Conservation (phyloP, 2,888 invertebrate genomes). For the Carabus problematicus region DNA sequence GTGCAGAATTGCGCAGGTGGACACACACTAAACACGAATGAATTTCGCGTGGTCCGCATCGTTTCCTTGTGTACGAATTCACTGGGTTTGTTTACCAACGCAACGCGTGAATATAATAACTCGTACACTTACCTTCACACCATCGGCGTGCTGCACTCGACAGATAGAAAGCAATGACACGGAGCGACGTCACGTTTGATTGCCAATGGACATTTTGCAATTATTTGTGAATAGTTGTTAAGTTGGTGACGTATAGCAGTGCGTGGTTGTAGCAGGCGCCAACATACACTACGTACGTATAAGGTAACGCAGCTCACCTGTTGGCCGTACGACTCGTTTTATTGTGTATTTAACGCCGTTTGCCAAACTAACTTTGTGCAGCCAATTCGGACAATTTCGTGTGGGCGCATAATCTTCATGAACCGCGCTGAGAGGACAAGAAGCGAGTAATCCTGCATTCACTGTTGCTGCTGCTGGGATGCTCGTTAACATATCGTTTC, state of each 20-base stretch:
- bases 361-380: slow-evolving; percentile 34
- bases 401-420: slow-evolving; percentile 15
- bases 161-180: background rate
- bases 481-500: too few relatives aligned
- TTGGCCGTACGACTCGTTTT: slow-evolving; percentile 25
- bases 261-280: slow-evolving; percentile 35
- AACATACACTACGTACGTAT: slow-evolving; percentile 35
- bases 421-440: background rate
- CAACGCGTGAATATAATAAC: background rate
- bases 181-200: background rate
- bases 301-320: slow-evolving; percentile 27
- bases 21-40: slow-evolving; percentile 7
- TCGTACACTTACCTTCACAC: too few relatives aligned
- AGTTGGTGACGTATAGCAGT: slow-evolving; percentile 21
- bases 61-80: background rate
- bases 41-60: slow-evolving; percentile 25
- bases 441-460: too few relatives aligned
- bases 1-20: background rate
- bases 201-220: slow-evolving; percentile 15
- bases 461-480: too few relatives aligned
- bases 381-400: slow-evolving; percentile 25
- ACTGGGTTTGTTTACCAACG: slow-evolving; percentile 22
- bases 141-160: too few relatives aligned
- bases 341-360: slow-evolving; percentile 37
- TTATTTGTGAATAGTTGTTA: slow-evolving; percentile 10